Evolutionary conservation across 2,797 vertebrate species (phyloP), one percentile per base, ranked within the genome.

Genomic region (Chelon labrosus): DNA sequence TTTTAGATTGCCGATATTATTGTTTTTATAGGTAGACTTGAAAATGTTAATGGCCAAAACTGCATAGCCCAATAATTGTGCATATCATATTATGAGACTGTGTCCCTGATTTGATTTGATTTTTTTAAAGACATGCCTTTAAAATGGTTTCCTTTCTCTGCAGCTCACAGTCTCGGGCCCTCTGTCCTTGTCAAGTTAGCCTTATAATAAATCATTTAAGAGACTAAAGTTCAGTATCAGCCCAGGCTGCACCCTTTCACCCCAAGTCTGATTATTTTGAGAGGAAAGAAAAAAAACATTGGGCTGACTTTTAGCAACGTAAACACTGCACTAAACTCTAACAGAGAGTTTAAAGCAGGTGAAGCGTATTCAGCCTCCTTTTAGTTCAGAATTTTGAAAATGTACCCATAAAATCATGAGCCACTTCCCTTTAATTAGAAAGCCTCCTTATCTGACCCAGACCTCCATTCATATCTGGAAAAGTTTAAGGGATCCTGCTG

Each of bases 161-260:
- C 39, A 20, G 51, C 57, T 75, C 76, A 61, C 57, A 66, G 55
- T 61, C 56, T 67, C 71, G 67, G 58, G 3, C 58, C 55, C 37
- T 68, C 70, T 67, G 44, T 83, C 72, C 64, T 84, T 81, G 70
- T 88, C 82, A 75, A 42, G 51, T 84, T 69, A 70, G 75, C 58
- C 22, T 72, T 75, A 53, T 78, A 70, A 73, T 82, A 82, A 88
- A 72, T 85, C 65, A 89, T 89, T 84, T 73, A 79, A 47, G 50
- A 65, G 62, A 53, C 49, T 37, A 49, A 38, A 65, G 66, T 85
- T 74, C 54, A 74, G 41, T 66, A 39, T 73, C 35, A 49, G 54
- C 67, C 50, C 42, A 51, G 10, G 20, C 52, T 27, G 46, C 3
- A 10, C 14, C 16, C 10, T 49, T 63, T 65, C 52, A 25, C 31